Percentiles rank a stretch among this genome's conserved stretches.
phyloP scores from a whole-genome alignment of 2,888 invertebrate species.

The Ametastegia equiseti region DNA sequence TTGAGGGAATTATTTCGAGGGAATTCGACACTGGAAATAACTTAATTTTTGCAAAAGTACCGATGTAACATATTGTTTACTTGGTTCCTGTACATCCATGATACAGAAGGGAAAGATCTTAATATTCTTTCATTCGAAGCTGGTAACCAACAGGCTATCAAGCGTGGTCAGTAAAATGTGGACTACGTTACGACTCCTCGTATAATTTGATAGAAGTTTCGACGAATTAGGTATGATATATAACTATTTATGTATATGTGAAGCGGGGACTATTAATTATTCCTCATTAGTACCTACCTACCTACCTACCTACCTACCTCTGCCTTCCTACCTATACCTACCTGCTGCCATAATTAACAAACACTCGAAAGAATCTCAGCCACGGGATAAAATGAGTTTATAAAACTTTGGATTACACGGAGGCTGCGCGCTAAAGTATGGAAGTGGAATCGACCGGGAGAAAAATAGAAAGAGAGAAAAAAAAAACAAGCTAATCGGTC shows the following conservation, averaged over 20 bases:
- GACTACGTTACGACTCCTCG: not conserved
- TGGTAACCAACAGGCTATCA: not conserved
- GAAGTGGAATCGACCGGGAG: not conserved
- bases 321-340: not conserved
- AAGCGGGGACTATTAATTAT: constrained; percentile 6
- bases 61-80: no score
- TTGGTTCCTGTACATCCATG: no score
- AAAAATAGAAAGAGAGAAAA: not conserved
- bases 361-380: not conserved
- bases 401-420: not conserved
- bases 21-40: no score
- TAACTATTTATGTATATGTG: constrained; percentile 45
- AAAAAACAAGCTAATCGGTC: not conserved
- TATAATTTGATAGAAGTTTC: not conserved
- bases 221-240: constrained; percentile 39
- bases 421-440: not conserved
- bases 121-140: no score
- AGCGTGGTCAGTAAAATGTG: not conserved
- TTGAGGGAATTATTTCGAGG: no score
- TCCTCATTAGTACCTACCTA: constrained; percentile 8
- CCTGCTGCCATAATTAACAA: not conserved
- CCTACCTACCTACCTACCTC: not conserved
- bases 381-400: not conserved
- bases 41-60: no score
- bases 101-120: no score